A percentile compares a stretch with the other conserved stretches of the same genome.
phyloP scores from a whole-genome alignment of 2,888 invertebrate species.

The Fissipunctia ypsillon region DNA sequence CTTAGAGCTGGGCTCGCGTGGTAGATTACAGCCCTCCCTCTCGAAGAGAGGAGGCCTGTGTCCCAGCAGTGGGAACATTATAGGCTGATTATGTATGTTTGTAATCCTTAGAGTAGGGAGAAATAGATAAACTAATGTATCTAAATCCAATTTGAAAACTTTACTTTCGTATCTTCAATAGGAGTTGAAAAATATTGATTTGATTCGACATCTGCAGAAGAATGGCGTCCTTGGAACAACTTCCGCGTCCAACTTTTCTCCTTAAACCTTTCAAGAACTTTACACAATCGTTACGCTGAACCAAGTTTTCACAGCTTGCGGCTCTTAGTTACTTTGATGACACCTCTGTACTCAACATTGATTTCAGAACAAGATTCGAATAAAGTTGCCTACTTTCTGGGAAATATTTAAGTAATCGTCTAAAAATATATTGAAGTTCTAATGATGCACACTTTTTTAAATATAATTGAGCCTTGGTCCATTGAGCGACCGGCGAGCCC shows the following conservation, averaged over 20 bases:
- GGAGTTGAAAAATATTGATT: constrained; percentile 42
- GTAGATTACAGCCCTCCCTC: no score
- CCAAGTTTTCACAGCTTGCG: constrained; percentile 12
- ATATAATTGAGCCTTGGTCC: no score
- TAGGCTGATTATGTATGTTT: no score
- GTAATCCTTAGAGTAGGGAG: no score
- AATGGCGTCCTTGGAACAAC: constrained; percentile 12
- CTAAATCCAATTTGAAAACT: constrained; percentile 5
- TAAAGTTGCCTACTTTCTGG: no score
- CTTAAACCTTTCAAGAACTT: constrained; percentile 42
- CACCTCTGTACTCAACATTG: no score
- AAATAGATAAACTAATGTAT: background rate
- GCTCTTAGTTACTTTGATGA: constrained; percentile 13
- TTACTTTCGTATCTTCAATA: background rate
- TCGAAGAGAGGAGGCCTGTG: no score
- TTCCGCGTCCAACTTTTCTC: constrained; percentile 52
- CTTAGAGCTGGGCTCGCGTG: no score
- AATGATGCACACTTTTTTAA: no score
- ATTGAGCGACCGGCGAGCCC: background rate
- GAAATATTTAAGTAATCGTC: no score
- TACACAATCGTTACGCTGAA: constrained; percentile 33
- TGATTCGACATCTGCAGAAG: constrained; percentile 26
- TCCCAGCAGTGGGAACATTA: no score
- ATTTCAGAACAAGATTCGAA: background rate
- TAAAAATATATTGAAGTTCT: no score